phyloP scores from a whole-genome alignment of 2,113 vertebrate species.

The Seriola dumerili region DNA sequence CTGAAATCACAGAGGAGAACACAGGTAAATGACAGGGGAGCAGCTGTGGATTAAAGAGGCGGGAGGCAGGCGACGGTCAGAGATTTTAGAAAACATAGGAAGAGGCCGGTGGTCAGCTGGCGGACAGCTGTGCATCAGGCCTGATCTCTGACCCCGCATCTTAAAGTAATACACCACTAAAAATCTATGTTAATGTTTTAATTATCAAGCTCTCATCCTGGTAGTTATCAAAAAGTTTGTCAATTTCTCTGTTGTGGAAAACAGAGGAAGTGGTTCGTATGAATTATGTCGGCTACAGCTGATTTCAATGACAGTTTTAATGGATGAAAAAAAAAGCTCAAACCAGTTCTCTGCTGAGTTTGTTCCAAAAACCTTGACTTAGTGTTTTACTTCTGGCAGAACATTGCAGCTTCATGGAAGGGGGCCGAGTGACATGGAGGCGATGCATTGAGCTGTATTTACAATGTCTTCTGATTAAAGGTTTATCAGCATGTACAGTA shows the following conservation, averaged over 20 bases:
- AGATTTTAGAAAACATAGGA: neutral
- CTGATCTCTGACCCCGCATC: neutral
- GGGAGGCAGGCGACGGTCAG: neutral
- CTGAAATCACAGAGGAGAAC: constrained; percentile 55
- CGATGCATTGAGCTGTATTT: no score
- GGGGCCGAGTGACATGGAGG: no score
- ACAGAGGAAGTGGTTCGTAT: neutral
- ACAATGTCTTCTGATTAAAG: no score
- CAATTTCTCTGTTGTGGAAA: neutral
- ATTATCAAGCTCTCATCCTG: neutral
- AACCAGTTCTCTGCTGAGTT: no score
- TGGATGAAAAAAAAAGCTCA: no score
- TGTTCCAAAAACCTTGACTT: no score
- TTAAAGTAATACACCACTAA: neutral
- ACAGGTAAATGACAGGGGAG: constrained; percentile 54
- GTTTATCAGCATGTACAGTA: no score
- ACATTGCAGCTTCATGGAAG: no score
- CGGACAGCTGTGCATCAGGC: neutral
- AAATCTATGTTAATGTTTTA: no score
- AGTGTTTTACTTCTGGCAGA: no score
- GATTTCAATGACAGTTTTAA: no score
- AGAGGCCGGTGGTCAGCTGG: neutral
- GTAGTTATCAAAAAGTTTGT: neutral
- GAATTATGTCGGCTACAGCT: neutral
- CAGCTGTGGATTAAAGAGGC: neutral